Conservation (phyloP, 2,888 invertebrate genomes). For the Liodrosophila aerea region DNA sequence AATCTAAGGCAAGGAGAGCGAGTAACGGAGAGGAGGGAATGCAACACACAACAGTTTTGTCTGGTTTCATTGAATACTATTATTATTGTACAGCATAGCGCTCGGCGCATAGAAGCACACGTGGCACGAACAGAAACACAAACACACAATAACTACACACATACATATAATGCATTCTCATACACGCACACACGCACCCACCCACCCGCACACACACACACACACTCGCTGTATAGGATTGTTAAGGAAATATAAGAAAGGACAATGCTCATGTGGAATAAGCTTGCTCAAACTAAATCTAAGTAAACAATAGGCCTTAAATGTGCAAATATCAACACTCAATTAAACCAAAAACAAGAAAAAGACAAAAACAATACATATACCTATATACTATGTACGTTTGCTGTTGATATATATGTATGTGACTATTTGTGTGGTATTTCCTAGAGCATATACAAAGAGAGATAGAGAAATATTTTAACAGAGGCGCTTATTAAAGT, state of each 20-base stretch:
- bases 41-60: slow-evolving; percentile 65
- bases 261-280: slow-evolving; percentile 38
- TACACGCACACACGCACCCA: slow-evolving; percentile 13
- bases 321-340: slow-evolving; percentile 73
- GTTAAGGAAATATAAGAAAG: slow-evolving; percentile 12
- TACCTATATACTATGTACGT: slow-evolving; percentile 14
- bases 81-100: slow-evolving; percentile 40
- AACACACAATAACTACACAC: slow-evolving; percentile 1
- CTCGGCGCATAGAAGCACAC: slow-evolving; percentile 33
- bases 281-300: slow-evolving; percentile 57
- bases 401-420: slow-evolving; percentile 33
- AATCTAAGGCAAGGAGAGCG: slow-evolving; percentile 19
- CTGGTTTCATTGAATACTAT: slow-evolving; percentile 65
- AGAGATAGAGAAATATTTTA: slow-evolving; percentile 52
- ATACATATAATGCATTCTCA: no score
- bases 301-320: slow-evolving; percentile 72
- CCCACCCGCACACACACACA: slow-evolving; percentile 15
- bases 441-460: slow-evolving; percentile 40
- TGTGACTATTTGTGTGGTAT: slow-evolving; percentile 47
- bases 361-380: slow-evolving; percentile 34
- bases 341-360: slow-evolving; percentile 37
- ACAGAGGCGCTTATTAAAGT: slow-evolving; percentile 58
- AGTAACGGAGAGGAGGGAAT: slow-evolving; percentile 10
- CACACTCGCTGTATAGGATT: slow-evolving; percentile 37
- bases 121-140: neutral